Evolutionary conservation across 2,888 invertebrate genomes (phyloP).

Genomic region (Lasius fuliginosus): DNA sequence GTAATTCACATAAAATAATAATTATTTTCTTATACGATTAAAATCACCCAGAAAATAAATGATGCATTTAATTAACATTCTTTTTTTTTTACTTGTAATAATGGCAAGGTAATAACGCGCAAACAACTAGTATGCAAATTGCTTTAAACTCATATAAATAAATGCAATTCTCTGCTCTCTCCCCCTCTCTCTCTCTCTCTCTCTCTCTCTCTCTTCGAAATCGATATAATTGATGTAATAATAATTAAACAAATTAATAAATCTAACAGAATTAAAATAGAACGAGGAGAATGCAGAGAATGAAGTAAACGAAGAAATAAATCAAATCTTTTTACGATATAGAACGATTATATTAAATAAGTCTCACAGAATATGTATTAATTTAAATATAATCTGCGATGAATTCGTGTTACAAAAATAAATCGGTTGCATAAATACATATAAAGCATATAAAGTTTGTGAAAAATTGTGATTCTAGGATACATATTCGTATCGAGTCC

Average conservation of each 20-base stretch:
- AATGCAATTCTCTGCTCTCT: background rate
- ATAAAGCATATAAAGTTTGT: background rate
- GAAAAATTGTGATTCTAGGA: background rate
- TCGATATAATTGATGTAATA: background rate
- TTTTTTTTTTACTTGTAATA: background rate
- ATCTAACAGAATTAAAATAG: background rate
- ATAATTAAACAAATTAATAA: background rate
- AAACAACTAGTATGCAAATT: background rate
- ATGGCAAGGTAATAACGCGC: background rate
- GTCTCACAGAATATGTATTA: background rate
- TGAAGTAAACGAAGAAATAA: background rate
- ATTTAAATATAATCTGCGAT: background rate
- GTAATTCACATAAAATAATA: background rate
- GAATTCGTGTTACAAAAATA: background rate
- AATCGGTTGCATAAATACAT: background rate
- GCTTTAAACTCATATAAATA: background rate
- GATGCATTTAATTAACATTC: background rate
- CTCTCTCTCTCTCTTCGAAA: background rate
- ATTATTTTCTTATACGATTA: background rate
- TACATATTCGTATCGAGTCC: background rate
- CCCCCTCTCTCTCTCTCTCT: no score
- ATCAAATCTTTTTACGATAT: background rate
- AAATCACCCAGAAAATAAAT: slow-evolving; percentile 9
- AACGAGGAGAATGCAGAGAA: background rate
- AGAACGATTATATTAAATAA: background rate